Percentiles rank a stretch among this genome's conserved stretches.
These are phyloP conservation scores for Panopea generosa DNA, from an alignment of 2,888 invertebrate species.

Conservation along the genomic window DNA sequence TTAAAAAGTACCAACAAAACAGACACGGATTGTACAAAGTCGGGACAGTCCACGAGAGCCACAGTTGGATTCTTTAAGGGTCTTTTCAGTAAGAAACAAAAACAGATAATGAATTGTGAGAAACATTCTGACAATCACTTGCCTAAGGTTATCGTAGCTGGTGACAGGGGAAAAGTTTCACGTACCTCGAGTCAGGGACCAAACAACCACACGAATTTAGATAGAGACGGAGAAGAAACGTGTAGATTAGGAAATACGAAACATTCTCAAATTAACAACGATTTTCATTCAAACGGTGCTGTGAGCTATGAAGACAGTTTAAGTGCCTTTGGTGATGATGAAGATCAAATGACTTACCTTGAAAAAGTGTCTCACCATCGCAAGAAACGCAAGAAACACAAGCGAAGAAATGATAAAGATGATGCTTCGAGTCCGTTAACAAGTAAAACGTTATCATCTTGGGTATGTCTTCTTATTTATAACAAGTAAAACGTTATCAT, in stretches of 20 bases:
- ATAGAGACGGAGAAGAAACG: too few relatives aligned
- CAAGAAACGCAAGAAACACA: too few relatives aligned
- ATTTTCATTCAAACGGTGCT: neutral
- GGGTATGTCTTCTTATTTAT: too few relatives aligned
- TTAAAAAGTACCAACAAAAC: neutral
- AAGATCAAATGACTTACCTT: neutral
- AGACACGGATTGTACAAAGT: neutral
- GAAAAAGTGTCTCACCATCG: slow-evolving; percentile 1
- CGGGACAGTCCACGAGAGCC: neutral
- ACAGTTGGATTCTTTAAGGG: slow-evolving; percentile 33
- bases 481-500: too few relatives aligned
- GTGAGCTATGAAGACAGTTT: too few relatives aligned
- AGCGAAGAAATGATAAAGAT: too few relatives aligned
- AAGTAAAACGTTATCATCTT: slow-evolving; percentile 17
- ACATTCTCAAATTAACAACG: neutral
- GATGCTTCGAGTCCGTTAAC: slow-evolving; percentile 19
- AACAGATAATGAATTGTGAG: slow-evolving; percentile 9
- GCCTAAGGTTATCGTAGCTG: too few relatives aligned
- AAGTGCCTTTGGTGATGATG: neutral
- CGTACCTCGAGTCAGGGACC: too few relatives aligned
- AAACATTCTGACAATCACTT: neutral
- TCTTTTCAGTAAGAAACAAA: slow-evolving; percentile 11
- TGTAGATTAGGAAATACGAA: neutral
- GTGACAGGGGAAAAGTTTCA: too few relatives aligned
- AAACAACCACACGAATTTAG: too few relatives aligned